These are phyloP conservation scores for Pangasius larnaudii DNA, from an alignment of 2,797 vertebrate species.

Conservation along the genomic window DNA sequence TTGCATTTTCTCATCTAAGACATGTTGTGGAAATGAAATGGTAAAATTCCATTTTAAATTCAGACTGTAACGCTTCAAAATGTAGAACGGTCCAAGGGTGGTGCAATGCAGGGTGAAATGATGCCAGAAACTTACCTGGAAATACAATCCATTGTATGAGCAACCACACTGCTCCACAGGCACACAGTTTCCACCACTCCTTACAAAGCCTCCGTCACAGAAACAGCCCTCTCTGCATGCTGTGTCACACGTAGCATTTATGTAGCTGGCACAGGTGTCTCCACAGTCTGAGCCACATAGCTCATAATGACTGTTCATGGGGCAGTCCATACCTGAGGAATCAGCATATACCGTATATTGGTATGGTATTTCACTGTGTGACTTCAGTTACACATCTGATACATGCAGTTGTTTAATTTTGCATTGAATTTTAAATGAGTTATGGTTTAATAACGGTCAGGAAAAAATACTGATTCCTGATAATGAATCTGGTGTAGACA, in stretches of 20 bases:
- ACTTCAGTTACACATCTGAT: neutral
- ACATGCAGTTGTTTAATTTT: neutral
- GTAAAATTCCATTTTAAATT: neutral
- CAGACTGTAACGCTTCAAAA: neutral
- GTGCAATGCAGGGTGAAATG: neutral
- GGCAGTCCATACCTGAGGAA: constrained; percentile 62
- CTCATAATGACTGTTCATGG: constrained; percentile 73
- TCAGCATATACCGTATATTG: neutral
- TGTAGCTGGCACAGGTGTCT: constrained; percentile 63
- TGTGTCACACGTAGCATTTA: constrained; percentile 60
- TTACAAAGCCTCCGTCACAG: constrained; percentile 67
- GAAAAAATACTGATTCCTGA: neutral
- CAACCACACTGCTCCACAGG: constrained; percentile 30
- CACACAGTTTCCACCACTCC: constrained; percentile 67
- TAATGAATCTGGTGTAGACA: neutral
- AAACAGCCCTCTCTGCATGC: constrained; percentile 74
- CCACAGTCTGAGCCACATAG: constrained; percentile 73
- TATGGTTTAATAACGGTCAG: neutral
- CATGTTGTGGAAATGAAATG: neutral
- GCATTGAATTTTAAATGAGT: neutral
- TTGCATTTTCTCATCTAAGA: neutral
- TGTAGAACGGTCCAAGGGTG: neutral
- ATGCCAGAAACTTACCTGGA: constrained; percentile 58
- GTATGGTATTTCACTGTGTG: neutral
- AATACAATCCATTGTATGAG: constrained; percentile 65